phyloP scores from a whole-genome alignment of 2,888 invertebrate genomes.

The Drosophila sordidula region DNA sequence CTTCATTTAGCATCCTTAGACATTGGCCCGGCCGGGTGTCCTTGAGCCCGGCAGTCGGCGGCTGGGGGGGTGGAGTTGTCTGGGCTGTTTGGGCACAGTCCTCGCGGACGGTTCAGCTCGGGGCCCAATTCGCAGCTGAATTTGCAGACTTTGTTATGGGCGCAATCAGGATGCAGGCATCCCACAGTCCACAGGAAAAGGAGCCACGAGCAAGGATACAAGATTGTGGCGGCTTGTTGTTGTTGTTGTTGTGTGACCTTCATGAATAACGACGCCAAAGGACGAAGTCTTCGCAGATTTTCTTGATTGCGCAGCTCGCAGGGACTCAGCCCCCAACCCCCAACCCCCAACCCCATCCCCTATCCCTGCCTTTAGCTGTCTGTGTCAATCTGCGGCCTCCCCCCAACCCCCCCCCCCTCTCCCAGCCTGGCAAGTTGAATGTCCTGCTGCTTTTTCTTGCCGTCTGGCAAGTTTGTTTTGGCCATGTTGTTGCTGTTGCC shows the following conservation, averaged over 20 bases:
- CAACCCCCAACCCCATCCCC: background rate
- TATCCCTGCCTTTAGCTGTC: background rate
- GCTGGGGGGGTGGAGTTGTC: constrained; percentile 36
- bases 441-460: constrained; percentile 56
- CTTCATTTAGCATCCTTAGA: no score
- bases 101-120: background rate
- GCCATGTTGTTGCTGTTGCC: constrained; percentile 21
- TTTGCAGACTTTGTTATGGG: constrained; percentile 9
- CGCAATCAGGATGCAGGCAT: constrained; percentile 26
- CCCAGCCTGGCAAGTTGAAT: constrained; percentile 54
- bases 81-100: constrained; percentile 17
- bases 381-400: background rate
- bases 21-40: constrained; percentile 13
- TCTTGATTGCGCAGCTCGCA: constrained; percentile 55
- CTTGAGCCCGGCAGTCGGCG: constrained; percentile 25
- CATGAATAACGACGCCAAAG: constrained; percentile 13
- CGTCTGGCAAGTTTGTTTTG: constrained; percentile 65
- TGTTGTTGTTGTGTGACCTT: constrained; percentile 29
- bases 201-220: constrained; percentile 5
- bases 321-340: background rate
- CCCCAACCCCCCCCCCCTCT: background rate
- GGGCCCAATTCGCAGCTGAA: background rate
- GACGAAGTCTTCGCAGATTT: constrained; percentile 31
- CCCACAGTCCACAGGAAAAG: constrained; percentile 16
- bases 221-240: constrained; percentile 1